Conservation (phyloP, 2,888 invertebrate genomes). For the Pollenia angustigena region DNA sequence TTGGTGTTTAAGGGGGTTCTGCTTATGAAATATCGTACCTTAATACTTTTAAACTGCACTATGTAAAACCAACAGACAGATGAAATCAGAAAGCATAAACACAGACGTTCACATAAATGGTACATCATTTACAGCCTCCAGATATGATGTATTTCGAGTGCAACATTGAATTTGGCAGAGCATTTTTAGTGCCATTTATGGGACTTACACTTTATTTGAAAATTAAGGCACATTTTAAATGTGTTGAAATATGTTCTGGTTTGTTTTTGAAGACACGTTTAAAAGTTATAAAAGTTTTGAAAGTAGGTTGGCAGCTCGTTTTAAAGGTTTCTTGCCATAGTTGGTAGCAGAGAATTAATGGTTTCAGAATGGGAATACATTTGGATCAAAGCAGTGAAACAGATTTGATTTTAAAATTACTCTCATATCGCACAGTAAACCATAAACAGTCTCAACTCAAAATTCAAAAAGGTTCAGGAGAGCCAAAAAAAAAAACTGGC, state of each 20-base stretch:
- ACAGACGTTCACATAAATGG: conserved; percentile 40
- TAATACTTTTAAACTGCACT: conserved; percentile 17
- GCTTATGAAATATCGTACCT: conserved; percentile 37
- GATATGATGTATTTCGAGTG: conserved; percentile 41
- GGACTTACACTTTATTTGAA: neutral
- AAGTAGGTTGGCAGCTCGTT: no score
- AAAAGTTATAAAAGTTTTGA: no score
- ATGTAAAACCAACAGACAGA: neutral
- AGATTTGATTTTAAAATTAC: no score
- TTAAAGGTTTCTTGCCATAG: no score
- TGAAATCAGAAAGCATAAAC: neutral
- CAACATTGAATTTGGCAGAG: conserved; percentile 23
- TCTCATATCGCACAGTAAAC: no score
- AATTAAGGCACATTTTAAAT: neutral
- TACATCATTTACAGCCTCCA: conserved; percentile 46
- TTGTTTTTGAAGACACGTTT: neutral
- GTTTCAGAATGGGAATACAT: no score
- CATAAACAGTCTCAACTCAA: no score
- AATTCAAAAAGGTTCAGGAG: no score
- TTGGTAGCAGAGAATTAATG: no score
- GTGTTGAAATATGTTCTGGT: neutral
- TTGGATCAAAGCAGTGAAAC: no score
- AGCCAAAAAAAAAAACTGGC: no score
- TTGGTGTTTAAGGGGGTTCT: conserved; percentile 48
- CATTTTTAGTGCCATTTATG: neutral